These are phyloP conservation scores for Grapholita molesta DNA, from an alignment of 1,140 invertebrate genomes.

Conservation along the genomic window DNA sequence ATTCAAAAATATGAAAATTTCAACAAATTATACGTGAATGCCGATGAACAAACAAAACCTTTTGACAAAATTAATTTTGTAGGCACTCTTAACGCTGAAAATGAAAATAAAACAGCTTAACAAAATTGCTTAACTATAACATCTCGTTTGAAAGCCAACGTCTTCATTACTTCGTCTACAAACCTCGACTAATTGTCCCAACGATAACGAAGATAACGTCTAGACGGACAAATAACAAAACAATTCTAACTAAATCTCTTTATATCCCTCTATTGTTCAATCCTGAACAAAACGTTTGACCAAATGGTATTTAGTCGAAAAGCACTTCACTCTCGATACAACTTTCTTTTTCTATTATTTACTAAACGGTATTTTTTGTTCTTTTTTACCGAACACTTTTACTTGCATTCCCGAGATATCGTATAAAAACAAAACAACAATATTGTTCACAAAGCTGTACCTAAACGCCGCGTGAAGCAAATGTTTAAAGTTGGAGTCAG, in stretches of 20 bases:
- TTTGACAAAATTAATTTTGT: neutral
- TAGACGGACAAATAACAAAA: neutral
- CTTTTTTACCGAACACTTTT: neutral
- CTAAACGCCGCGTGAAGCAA: neutral
- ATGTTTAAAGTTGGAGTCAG: neutral
- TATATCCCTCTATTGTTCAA: neutral
- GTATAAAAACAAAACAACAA: neutral
- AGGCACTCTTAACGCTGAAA: no score
- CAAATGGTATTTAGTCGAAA: neutral
- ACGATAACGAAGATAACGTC: neutral
- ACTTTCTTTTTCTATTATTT: neutral
- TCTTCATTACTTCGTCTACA: neutral
- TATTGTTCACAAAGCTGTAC: neutral
- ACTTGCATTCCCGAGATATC: neutral
- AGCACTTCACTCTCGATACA: neutral
- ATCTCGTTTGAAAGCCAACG: neutral
- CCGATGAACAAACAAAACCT: no score
- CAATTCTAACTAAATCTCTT: neutral
- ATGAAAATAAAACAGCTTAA: neutral
- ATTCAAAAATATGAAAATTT: no score
- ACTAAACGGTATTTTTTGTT: neutral
- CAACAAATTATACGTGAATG: no score
- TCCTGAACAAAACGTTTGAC: neutral
- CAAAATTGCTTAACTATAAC: neutral
- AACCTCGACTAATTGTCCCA: neutral